Evolutionary conservation across 2,113 vertebrate species (phyloP), one percentile per base, ranked within the genome.

Genomic region (Aegypius monachus): DNA sequence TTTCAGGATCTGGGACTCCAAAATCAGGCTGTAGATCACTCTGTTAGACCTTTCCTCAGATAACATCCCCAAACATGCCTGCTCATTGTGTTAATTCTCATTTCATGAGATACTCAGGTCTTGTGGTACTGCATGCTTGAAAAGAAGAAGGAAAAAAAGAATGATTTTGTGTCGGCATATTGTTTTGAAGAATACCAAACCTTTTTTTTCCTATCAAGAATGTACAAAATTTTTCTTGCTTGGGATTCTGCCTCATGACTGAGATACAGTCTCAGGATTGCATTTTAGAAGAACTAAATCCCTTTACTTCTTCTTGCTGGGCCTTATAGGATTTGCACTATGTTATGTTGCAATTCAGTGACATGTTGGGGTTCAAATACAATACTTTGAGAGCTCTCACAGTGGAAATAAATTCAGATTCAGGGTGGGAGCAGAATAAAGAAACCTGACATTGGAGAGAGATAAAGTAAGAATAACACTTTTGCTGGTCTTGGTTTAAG

Each of bases 161-260:
- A n/a, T 6, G 1, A 9, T 23, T 55, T 47, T 68, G 17, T 34
- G 4, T 2, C 58, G 23, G 3, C 0, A 13, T n/a, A 2, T 34
- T 40, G 16, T 43, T 86, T 45, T 73, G 2, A 62, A 87, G 45
- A 88, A 42, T 22, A 56, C 0, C 1, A 72, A 59, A 26, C 4
- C 1, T 7, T 3, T 38, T 86, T 59, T 40, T 81, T 73, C 20
- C 23, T 32, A 8, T 40, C 17, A 67, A n/a, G 43, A 89, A 67
- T 27, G 3, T 6, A 34, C 7, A 80, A 63, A 40, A 6, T 26
- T 0, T 40, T 59, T 68, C 13, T 58, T 78, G 5, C 2, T 11
- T 62, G 25, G 6, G 3, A 59, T 66, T 83, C 16, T 61, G 15
- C 19, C 20, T 66, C 6, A 3, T 66, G 42, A n/a, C 12, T 43